Conservation (phyloP, 2,888 invertebrate genomes). For the Stratiomys singularior region DNA sequence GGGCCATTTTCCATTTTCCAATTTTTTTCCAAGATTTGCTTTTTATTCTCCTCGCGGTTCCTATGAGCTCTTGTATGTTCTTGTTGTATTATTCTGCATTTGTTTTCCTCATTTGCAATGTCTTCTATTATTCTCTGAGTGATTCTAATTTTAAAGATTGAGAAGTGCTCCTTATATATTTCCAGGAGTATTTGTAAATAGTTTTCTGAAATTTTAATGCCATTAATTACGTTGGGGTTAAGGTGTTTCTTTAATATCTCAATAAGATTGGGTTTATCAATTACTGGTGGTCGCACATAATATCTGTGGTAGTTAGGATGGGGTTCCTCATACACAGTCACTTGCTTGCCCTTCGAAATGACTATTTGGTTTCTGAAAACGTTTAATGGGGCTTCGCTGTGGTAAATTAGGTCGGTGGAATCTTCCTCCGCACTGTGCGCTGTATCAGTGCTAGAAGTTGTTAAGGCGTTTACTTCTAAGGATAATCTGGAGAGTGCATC, state of each 20-base stretch:
- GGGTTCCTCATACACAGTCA: conserved; percentile 19
- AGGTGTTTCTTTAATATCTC: conserved; percentile 17
- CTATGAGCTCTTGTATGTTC: conserved; percentile 34
- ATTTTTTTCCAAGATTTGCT: conserved; percentile 37
- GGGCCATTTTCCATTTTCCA: conserved; percentile 17
- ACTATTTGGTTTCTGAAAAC: conserved; percentile 25
- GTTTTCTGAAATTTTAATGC: conserved; percentile 33
- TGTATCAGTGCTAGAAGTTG: background rate
- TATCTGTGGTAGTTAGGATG: conserved; percentile 26
- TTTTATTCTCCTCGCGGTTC: conserved; percentile 30
- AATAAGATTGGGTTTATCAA: background rate
- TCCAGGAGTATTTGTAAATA: conserved; percentile 28
- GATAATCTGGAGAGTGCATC: conserved; percentile 23
- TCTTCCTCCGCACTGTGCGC: conserved; percentile 22
- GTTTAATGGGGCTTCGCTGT: conserved; percentile 24
- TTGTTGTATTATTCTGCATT: conserved; percentile 32
- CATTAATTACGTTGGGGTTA: conserved; percentile 18
- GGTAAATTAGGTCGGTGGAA: conserved; percentile 12
- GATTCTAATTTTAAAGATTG: no score
- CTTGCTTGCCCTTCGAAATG: background rate
- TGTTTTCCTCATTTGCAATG: conserved; percentile 19
- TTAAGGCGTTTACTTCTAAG: background rate
- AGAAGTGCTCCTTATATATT: conserved; percentile 6
- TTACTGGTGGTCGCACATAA: background rate
- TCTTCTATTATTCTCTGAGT: conserved; percentile 31